phyloP scores from a whole-genome alignment of 2,797 vertebrate species.

The Crotalus adamanteus region DNA sequence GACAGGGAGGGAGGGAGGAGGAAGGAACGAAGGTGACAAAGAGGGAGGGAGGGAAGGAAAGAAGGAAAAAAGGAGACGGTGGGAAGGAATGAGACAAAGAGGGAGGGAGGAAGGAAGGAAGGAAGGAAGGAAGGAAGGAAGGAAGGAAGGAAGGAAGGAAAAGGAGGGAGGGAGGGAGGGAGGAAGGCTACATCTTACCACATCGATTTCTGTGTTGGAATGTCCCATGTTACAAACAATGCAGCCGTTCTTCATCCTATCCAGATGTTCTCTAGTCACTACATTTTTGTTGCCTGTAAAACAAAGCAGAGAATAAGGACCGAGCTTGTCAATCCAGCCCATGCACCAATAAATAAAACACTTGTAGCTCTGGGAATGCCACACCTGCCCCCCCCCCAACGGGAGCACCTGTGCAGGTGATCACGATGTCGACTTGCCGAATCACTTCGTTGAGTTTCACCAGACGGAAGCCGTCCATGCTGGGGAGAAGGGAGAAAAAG shows the following conservation, averaged over 20 bases:
- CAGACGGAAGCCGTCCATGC: slow-evolving; percentile 81
- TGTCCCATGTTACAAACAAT: slow-evolving; percentile 99
- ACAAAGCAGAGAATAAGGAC: not conserved
- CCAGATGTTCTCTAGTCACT: slow-evolving; percentile 91
- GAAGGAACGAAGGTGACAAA: too few relatives aligned
- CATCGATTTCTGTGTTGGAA: slow-evolving; percentile 97
- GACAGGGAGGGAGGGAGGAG: too few relatives aligned
- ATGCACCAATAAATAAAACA: too few relatives aligned
- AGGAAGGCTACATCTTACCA: slow-evolving; percentile 76
- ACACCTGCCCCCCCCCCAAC: not conserved
- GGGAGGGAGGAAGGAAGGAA: too few relatives aligned
- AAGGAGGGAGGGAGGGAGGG: too few relatives aligned
- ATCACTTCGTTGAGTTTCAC: slow-evolving; percentile 89
- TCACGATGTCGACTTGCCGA: slow-evolving; percentile 96
- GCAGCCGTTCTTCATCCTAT: slow-evolving; percentile 97
- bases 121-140: too few relatives aligned
- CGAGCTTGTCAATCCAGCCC: not conserved
- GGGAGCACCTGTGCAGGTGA: slow-evolving; percentile 91
- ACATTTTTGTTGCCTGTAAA: slow-evolving; percentile 94
- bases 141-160: too few relatives aligned
- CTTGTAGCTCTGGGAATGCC: not conserved
- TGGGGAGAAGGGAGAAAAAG: slow-evolving; percentile 41
- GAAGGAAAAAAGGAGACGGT: fast-evolving
- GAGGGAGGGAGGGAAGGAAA: too few relatives aligned
- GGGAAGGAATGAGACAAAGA: too few relatives aligned